Conservation (phyloP, 2,113 vertebrate genomes). For the Dissostichus mawsoni region DNA sequence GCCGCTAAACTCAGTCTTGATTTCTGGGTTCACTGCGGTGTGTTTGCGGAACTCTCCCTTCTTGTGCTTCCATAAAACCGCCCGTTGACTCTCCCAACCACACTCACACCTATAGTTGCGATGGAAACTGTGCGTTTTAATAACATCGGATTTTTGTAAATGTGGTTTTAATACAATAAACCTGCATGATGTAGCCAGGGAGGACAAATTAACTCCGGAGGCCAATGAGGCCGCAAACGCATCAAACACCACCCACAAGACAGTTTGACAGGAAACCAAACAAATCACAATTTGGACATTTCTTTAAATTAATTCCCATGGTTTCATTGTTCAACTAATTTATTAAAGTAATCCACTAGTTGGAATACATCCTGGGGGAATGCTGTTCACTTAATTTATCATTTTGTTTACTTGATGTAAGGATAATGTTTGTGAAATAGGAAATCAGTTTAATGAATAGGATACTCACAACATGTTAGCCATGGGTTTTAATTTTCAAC, state of each 20-base stretch:
- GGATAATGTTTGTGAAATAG: no score
- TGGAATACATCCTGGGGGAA: background rate
- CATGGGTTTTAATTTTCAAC: background rate
- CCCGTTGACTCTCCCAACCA: background rate
- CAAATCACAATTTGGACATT: background rate
- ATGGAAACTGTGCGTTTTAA: background rate
- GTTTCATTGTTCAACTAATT: background rate
- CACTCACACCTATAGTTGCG: background rate
- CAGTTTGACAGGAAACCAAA: background rate
- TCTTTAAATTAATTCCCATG: background rate
- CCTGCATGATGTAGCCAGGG: background rate
- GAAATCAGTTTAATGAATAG: background rate
- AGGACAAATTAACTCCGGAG: background rate
- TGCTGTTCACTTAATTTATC: background rate
- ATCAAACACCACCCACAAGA: background rate
- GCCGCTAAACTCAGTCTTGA: background rate
- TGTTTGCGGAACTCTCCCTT: background rate
- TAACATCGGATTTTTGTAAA: background rate
- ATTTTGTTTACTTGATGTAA: no score
- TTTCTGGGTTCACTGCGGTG: background rate
- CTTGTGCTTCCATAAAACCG: background rate
- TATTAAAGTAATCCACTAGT: background rate
- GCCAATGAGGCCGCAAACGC: background rate
- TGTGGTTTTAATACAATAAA: no score
- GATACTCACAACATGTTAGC: background rate